Base-by-base conservation (phyloP, 92 coral and sea anemone species). In the Zoanthus gigantus region DNA sequence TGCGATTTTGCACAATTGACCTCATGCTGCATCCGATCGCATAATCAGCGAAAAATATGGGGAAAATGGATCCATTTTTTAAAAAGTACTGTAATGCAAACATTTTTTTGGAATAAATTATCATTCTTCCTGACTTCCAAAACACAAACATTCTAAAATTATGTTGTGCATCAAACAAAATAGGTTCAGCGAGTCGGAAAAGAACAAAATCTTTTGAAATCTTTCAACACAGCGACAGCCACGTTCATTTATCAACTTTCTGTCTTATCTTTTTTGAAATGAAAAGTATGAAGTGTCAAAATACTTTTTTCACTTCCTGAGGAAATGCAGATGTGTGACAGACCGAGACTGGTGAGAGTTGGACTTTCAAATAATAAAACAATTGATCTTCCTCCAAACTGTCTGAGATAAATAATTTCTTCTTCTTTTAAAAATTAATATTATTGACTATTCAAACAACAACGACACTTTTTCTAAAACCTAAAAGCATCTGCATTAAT, bases 221-320 rank as follows among this genome's bases (percentile, higher is more conserved):
- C 31, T 57, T 78, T 78, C 71, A 78, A 57, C 83, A 78, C 83
- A 56, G 82, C 47, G 13, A 77, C 82, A 77, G 52, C 67, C 82
- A 77, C 29, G 30, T 77, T 77, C 82, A 77, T 78, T 78, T 78
- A 78, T 78, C 71, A 78, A 71, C 71, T 78, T 58, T 16, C 83
- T 53, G 81, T 76, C 81, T 53, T 76, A 29, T 23, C 46, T 6
- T n/a, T 52, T 45, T 50, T 45, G 60, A 48, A 76, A 76, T 45
- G 37, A 76, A 63, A 76, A 46, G 50, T 71, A 71, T 37, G 42
- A 37, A 37, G 42, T 37, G 2, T 37, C 42, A 37, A 37, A 37
- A 37, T 37, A 18, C 46, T 71, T 34, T 67, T 72, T 72, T 72
- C 75, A 71, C 75, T 71, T 73, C 42, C 77, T 37, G 77, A 73